These are phyloP conservation scores for Conus betulinus DNA, from an alignment of 1,140 invertebrate genomes.

Conservation along the genomic window DNA sequence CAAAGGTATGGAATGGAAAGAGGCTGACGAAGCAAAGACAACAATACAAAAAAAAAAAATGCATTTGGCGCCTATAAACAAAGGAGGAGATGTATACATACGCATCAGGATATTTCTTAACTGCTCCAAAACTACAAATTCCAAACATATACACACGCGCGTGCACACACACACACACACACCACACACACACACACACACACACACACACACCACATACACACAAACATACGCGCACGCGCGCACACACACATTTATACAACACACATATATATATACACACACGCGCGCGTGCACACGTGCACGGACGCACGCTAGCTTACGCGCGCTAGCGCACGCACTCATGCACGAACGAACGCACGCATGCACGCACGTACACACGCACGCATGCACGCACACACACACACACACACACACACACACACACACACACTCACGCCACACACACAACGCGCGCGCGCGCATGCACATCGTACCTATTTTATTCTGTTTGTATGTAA, in stretches of 20 bases:
- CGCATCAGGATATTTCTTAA: no score
- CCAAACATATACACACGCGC: background rate
- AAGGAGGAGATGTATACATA: no score
- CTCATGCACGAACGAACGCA: background rate
- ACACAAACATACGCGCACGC: no score
- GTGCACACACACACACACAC: background rate
- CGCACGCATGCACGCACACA: background rate
- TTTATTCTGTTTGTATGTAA: no score
- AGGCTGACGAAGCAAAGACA: no score
- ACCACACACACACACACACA: slow-evolving; percentile 4
- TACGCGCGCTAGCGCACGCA: background rate
- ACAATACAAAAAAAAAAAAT: no score
- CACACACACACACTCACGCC: background rate
- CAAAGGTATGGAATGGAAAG: no score
- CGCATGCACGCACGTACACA: background rate
- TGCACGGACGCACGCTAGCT: background rate
- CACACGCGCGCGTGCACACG: background rate
- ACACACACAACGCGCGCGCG: no score
- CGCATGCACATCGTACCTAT: background rate
- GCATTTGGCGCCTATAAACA: no score
- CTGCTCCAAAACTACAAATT: no score
- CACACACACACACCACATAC: no score
- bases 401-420: background rate
- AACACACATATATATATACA: background rate
- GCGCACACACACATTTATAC: no score